Evolutionary conservation across 2,888 invertebrate genomes (phyloP), one percentile per base, ranked within the genome.

Genomic region (Leucoma salicis): DNA sequence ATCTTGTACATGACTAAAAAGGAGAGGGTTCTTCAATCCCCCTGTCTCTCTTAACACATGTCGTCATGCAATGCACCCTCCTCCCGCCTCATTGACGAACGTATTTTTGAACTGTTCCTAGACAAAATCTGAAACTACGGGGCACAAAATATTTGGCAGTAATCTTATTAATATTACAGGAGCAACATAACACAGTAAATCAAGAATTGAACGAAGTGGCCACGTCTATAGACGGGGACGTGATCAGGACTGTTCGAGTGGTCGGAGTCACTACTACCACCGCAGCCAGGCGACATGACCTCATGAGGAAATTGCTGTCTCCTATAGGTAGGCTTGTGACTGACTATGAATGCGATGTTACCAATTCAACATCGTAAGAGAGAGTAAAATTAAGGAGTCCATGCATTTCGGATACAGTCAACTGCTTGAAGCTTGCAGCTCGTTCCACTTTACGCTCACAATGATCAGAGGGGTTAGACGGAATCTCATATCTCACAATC

Each of bases 241-340:
- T 91, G 27, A 86, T 93, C 64, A 85, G 78, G 42, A 63, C 81
- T 0, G 90, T 90, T 8, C 70, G 91, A 27, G 91, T 95, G 1
- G 88, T 95, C 14, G 95, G 94, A 0, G 93, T 95, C 75, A 96
- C 96, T 3, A 96, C 96, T 0, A 93, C 95, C 0, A 92, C 93
- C 12, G 95, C 95, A 0, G 95, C 96, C 0, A 89, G 93, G 39
- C 78, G 93, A 12, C 92, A 93, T 53, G 84, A 90, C 1, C 79
- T 94, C 3, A 79, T 96, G 46, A 87, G 91, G 37, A 81, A 90
- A 33, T 74, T 95, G 2, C 79, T 90, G 42, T 91, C 92, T 2
- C 91, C 92, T 46, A 93, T 95, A 58, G 92, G 93, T 93, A 76
- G 29, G 11, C n/a, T 18, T 28, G 21, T 21, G 2, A 3, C 1